Evolutionary conservation across 2,888 invertebrate species (phyloP).

Genomic region (Tolmerus cingulatus): DNA sequence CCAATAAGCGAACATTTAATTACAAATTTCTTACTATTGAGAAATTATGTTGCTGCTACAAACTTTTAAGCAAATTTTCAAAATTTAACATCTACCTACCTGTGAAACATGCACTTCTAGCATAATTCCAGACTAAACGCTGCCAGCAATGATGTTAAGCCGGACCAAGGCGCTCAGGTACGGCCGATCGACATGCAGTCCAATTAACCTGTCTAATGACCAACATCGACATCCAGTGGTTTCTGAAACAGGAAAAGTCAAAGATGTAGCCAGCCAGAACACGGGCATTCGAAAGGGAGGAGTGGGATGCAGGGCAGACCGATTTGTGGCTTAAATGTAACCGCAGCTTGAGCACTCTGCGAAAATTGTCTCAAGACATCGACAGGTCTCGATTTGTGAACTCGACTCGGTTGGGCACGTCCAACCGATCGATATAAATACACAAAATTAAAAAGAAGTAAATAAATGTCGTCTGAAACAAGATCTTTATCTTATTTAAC

Average conservation of each 20-base stretch:
- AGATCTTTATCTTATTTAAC: constrained; percentile 65
- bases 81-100: constrained; percentile 35
- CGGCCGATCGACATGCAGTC: constrained; percentile 29
- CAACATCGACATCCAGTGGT: constrained; percentile 41
- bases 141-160: constrained; percentile 29
- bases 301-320: neutral
- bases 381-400: constrained; percentile 26
- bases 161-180: neutral
- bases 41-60: constrained; percentile 34
- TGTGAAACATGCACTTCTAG: constrained; percentile 39
- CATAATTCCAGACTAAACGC: constrained; percentile 37
- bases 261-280: neutral
- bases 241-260: neutral
- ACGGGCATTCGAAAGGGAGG: neutral
- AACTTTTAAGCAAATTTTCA: constrained; percentile 41
- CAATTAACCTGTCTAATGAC: constrained; percentile 49
- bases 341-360: constrained; percentile 8
- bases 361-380: constrained; percentile 15
- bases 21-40: neutral
- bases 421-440: constrained; percentile 60
- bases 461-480: constrained; percentile 64
- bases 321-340: constrained; percentile 9
- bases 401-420: constrained; percentile 25
- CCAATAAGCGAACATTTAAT: neutral
- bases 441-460: constrained; percentile 64